phyloP scores from a whole-genome alignment of 2,113 vertebrate species.

The Scomber japonicus region DNA sequence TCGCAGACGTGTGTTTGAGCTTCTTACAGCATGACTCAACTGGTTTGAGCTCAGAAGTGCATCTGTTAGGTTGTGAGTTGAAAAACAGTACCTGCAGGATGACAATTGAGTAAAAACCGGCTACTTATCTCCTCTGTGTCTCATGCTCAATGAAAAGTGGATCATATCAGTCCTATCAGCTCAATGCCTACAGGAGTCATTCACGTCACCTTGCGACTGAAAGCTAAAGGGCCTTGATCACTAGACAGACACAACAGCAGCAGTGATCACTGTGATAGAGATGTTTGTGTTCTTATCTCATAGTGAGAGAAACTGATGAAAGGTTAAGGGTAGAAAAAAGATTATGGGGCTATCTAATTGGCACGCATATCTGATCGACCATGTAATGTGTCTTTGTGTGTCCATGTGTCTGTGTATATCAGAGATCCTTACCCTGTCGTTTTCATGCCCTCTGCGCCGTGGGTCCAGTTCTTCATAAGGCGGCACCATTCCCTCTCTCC shows the following conservation, averaged over 20 bases:
- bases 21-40: constrained; percentile 34
- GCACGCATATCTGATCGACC: neutral
- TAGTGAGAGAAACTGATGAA: neutral
- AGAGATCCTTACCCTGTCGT: constrained; percentile 88
- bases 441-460: constrained; percentile 83
- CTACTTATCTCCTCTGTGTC: constrained; percentile 46
- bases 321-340: neutral
- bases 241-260: constrained; percentile 12
- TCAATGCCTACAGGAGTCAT: constrained; percentile 46
- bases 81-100: constrained; percentile 44
- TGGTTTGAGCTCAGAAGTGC: neutral
- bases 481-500: constrained; percentile 88
- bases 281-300: neutral
- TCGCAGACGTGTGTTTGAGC: neutral
- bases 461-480: constrained; percentile 90
- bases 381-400: neutral
- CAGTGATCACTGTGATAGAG: constrained; percentile 30
- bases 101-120: constrained; percentile 40
- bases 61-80: constrained; percentile 23
- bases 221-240: constrained; percentile 55
- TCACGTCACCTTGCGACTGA: constrained; percentile 43
- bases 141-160: constrained; percentile 33
- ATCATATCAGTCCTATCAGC: constrained; percentile 47
- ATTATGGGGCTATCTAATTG: neutral
- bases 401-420: neutral